Percentiles rank a stretch among this genome's conserved stretches.
These are phyloP conservation scores for Sebastes iracundus DNA, from an alignment of 2,797 vertebrate species.

Conservation along the genomic window DNA sequence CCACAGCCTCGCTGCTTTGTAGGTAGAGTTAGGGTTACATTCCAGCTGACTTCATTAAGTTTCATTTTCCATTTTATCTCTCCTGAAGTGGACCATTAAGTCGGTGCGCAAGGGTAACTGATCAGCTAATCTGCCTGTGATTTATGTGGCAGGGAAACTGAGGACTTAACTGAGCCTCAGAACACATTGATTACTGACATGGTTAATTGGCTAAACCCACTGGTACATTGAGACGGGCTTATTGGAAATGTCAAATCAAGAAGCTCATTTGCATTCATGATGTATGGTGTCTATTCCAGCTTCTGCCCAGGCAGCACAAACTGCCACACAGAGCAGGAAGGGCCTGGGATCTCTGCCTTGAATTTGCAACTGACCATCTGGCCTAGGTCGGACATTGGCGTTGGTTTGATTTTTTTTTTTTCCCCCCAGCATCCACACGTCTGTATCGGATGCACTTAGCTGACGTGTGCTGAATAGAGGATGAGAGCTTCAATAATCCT, in stretches of 20 bases:
- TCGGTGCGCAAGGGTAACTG: slow-evolving; percentile 76
- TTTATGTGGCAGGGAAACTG: slow-evolving; percentile 83
- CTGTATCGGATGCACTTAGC: slow-evolving; percentile 24
- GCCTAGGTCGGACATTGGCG: slow-evolving; percentile 47
- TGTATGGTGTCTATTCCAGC: slow-evolving; percentile 79
- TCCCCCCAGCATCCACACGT: neutral
- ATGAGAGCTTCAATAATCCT: slow-evolving; percentile 23
- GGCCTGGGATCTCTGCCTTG: slow-evolving; percentile 61
- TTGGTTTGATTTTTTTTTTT: neutral
- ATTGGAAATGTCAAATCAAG: slow-evolving; percentile 88
- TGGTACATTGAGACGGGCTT: slow-evolving; percentile 82
- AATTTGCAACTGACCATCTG: slow-evolving; percentile 76
- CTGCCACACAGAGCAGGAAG: slow-evolving; percentile 63
- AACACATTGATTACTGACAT: slow-evolving; percentile 86
- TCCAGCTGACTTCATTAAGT: slow-evolving; percentile 82
- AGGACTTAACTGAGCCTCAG: slow-evolving; percentile 78
- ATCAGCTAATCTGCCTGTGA: slow-evolving; percentile 86
- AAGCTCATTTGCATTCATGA: slow-evolving; percentile 86
- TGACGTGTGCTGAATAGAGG: slow-evolving; percentile 32
- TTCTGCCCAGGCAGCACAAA: slow-evolving; percentile 78
- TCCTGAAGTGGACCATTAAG: slow-evolving; percentile 84
- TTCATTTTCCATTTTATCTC: slow-evolving; percentile 82
- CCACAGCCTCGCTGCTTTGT: slow-evolving; percentile 34
- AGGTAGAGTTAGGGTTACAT: slow-evolving; percentile 54
- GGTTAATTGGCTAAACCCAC: slow-evolving; percentile 86